A percentile compares a stretch with the other conserved stretches of the same genome.
These are phyloP conservation scores for Garrulus glandarius DNA, from an alignment of 2,797 vertebrate species.

Conservation along the genomic window DNA sequence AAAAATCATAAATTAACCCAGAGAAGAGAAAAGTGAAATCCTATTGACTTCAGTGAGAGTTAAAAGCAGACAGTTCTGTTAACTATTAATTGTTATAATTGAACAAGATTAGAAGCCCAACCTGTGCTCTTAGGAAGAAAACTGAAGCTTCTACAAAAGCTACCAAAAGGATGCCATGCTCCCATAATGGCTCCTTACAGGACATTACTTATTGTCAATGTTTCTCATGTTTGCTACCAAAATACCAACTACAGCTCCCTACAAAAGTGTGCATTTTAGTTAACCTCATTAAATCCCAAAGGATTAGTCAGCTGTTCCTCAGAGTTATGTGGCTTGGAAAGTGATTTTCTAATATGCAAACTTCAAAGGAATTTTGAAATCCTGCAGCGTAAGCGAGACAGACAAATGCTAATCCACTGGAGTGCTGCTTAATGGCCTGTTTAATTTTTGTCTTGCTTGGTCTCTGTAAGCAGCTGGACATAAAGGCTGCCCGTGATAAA, in stretches of 20 bases:
- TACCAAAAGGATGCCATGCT: not conserved
- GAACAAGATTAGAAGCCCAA: not conserved
- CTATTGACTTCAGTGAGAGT: not conserved
- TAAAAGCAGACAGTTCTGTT: not conserved
- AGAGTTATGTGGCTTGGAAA: slow-evolving; percentile 53
- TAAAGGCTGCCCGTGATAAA: not conserved
- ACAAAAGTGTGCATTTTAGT: slow-evolving; percentile 20
- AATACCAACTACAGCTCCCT: slow-evolving; percentile 13
- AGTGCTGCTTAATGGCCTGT: slow-evolving; percentile 53
- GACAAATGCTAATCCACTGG: slow-evolving; percentile 56
- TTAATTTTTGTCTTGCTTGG: slow-evolving; percentile 45
- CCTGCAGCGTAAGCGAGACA: slow-evolving; percentile 48
- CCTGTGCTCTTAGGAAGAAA: not conserved
- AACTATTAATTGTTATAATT: not conserved
- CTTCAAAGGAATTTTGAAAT: slow-evolving; percentile 74
- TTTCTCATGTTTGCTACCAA: slow-evolving; percentile 1
- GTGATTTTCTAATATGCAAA: slow-evolving; percentile 68
- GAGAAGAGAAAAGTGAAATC: not conserved
- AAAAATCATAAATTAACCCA: not conserved
- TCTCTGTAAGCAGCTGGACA: slow-evolving; percentile 35
- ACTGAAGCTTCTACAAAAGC: not conserved
- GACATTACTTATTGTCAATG: not conserved
- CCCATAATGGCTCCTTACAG: not conserved
- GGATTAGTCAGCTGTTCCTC: slow-evolving; percentile 63
- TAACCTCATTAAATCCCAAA: slow-evolving; percentile 66